Evolutionary conservation across 2,797 vertebrate species (phyloP).

Genomic region (Chromis chromis): DNA sequence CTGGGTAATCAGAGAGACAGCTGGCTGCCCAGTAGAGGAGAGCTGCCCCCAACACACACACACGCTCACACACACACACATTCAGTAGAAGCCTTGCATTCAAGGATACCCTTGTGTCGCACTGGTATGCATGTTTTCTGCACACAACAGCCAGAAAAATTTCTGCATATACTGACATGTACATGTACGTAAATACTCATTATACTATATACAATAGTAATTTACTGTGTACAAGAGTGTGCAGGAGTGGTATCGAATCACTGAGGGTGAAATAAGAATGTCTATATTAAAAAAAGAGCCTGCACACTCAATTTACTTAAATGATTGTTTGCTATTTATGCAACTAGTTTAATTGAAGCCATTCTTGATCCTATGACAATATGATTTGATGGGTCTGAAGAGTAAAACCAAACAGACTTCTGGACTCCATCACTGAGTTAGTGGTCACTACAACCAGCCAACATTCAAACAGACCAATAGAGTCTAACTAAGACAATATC

Average conservation of each 20-base stretch:
- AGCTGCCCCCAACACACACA: conserved; percentile 2
- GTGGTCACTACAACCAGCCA: background rate
- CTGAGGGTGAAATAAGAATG: background rate
- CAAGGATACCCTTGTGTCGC: background rate
- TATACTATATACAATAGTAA: background rate
- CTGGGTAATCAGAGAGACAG: conserved; percentile 75
- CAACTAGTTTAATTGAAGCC: background rate
- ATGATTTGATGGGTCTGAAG: background rate
- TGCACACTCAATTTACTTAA: no score
- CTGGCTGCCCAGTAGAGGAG: conserved; percentile 59
- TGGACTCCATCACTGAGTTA: background rate
- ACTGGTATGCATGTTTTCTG: background rate
- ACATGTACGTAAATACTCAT: background rate
- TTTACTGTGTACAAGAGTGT: background rate
- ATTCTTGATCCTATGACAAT: background rate
- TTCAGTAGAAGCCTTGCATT: background rate
- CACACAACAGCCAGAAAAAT: background rate
- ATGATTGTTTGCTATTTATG: background rate
- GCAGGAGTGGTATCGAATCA: background rate
- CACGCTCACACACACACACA: conserved; percentile 10
- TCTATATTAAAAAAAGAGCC: no score
- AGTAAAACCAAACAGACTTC: background rate
- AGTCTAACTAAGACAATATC: background rate
- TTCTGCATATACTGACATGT: background rate
- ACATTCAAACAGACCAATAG: background rate